A percentile compares a stretch with the other conserved stretches of the same genome.
These are phyloP conservation scores for Mormyrops attenuatus DNA, from an alignment of 2,797 vertebrate genomes.

Conservation along the genomic window DNA sequence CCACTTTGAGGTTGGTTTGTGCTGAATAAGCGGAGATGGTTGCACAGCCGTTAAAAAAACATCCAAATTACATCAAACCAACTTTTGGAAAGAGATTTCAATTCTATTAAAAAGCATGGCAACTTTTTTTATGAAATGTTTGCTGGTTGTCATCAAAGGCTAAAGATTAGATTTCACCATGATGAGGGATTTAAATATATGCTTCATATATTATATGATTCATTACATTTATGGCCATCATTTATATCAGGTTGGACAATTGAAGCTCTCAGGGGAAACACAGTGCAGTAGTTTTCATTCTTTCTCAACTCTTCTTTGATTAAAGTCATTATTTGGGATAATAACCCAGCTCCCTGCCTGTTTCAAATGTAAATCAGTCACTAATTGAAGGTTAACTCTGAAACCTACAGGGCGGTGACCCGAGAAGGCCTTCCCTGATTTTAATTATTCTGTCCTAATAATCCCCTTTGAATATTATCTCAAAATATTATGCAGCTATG, in stretches of 20 bases:
- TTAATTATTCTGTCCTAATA: not conserved
- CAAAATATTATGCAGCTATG: not conserved
- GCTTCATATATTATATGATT: not conserved
- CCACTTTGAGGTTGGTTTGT: not conserved
- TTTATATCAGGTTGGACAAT: not conserved
- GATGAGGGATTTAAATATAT: not conserved
- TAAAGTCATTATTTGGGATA: slow-evolving; percentile 10
- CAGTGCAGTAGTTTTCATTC: not conserved
- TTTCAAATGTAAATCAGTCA: slow-evolving; percentile 13
- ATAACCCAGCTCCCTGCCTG: not conserved
- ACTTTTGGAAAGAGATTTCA: not conserved
- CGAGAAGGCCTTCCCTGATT: not conserved
- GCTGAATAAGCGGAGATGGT: not conserved
- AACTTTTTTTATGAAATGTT: slow-evolving; percentile 10
- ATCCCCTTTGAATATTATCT: not conserved
- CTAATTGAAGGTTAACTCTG: slow-evolving; percentile 11
- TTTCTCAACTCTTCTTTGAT: slow-evolving; percentile 10
- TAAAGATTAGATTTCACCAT: not conserved
- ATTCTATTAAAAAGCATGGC: not conserved
- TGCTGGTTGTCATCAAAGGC: not conserved
- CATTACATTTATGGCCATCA: not conserved
- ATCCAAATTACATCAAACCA: not conserved
- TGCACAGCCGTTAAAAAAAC: not conserved
- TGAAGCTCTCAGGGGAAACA: not conserved
- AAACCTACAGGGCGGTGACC: not conserved